These are phyloP conservation scores for Podilymbus podiceps DNA, from an alignment of 2,113 vertebrate genomes.

Conservation along the genomic window DNA sequence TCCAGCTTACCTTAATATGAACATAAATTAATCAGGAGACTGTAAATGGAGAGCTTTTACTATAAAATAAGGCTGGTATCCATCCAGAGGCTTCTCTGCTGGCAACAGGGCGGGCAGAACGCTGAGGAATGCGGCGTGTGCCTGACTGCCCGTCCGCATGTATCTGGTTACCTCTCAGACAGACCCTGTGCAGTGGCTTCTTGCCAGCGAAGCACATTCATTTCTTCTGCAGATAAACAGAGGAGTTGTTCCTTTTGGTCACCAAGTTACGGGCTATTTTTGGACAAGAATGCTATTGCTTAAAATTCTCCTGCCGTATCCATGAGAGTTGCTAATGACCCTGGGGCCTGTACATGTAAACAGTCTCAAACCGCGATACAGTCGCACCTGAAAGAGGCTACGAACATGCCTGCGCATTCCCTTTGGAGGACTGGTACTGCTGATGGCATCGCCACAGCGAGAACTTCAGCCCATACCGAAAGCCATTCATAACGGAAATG, in stretches of 20 bases:
- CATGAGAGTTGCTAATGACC: neutral
- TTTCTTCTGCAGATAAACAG: neutral
- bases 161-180: neutral
- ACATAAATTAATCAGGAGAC: neutral
- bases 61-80: neutral
- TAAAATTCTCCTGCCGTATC: neutral
- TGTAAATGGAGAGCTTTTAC: neutral
- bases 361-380: neutral
- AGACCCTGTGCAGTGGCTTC: neutral
- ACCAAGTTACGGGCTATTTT: neutral
- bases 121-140: neutral
- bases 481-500: slow-evolving; percentile 46
- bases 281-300: neutral
- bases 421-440: slow-evolving; percentile 61
- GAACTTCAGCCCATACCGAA: slow-evolving; percentile 70
- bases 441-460: neutral
- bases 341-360: neutral
- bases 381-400: slow-evolving; percentile 26
- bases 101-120: neutral
- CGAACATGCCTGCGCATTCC: neutral
- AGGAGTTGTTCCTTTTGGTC: neutral
- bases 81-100: neutral
- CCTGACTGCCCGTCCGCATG: neutral
- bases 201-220: neutral
- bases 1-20: neutral